Evolutionary conservation across 2,888 invertebrate genomes (phyloP).

Genomic region (Oligia latruncula): DNA sequence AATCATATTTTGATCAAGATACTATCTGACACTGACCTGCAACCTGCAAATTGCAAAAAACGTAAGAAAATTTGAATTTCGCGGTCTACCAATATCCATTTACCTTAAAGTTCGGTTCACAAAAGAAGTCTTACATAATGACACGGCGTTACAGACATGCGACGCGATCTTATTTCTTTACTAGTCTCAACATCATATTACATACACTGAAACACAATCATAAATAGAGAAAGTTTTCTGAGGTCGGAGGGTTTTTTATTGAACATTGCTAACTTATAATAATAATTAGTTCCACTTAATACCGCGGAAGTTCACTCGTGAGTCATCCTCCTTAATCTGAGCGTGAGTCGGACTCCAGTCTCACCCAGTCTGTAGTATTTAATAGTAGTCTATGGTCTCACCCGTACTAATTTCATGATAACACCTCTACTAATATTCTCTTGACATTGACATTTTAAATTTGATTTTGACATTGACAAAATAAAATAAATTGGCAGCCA

Average conservation of each 20-base stretch:
- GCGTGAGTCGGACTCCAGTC: neutral
- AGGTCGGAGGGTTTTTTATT: neutral
- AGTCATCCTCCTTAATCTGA: too few species aligned
- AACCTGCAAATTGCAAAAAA: too few species aligned
- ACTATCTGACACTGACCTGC: too few species aligned
- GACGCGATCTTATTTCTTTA: neutral
- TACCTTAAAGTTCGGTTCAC: too few species aligned
- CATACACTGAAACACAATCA: neutral
- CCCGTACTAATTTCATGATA: neutral
- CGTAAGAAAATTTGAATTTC: too few species aligned
- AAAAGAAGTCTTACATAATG: too few species aligned
- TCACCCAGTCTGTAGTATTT: neutral
- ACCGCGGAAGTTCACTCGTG: neutral
- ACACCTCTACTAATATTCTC: neutral
- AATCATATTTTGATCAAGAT: too few species aligned
- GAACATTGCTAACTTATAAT: neutral
- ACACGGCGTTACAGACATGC: neutral
- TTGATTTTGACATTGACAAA: constrained; percentile 20
- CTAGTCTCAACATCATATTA: neutral
- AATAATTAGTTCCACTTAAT: neutral
- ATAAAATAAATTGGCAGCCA: constrained; percentile 57
- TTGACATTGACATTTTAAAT: neutral
- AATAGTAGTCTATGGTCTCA: too few species aligned
- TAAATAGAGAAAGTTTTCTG: neutral
- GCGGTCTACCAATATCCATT: too few species aligned